phyloP scores from a whole-genome alignment of 2,113 vertebrate species.

The Macquaria ambigua region DNA sequence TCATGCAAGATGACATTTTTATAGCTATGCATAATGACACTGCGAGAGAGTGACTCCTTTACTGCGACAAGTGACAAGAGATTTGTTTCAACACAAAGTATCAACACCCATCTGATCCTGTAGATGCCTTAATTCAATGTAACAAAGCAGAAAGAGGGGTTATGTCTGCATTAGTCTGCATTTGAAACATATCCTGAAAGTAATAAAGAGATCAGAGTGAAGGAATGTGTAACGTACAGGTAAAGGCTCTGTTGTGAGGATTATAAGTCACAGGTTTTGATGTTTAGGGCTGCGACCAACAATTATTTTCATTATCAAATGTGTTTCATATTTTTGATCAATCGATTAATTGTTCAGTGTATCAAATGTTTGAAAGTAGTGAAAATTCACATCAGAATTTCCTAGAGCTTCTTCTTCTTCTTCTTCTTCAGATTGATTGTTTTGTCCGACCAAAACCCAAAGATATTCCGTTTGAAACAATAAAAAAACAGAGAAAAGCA shows the following conservation, averaged over 20 bases:
- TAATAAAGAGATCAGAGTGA: constrained; percentile 1
- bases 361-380: background rate
- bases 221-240: background rate
- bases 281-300: background rate
- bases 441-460: background rate
- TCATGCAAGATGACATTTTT: constrained; percentile 74
- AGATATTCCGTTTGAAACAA: background rate
- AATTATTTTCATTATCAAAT: background rate
- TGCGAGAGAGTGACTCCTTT: constrained; percentile 49
- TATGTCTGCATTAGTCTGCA: background rate
- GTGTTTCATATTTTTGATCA: background rate
- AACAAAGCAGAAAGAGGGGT: constrained; percentile 15
- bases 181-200: constrained; percentile 2
- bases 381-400: background rate
- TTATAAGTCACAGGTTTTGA: background rate
- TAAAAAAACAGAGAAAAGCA: background rate
- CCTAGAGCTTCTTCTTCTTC: no score
- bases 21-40: constrained; percentile 66
- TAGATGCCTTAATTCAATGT: constrained; percentile 15
- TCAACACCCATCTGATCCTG: constrained; percentile 47
- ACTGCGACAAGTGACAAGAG: constrained; percentile 59
- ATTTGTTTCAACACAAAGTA: constrained; percentile 58
- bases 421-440: background rate
- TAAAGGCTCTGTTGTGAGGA: background rate
- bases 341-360: background rate